A percentile compares a stretch with the other conserved stretches of the same genome.
Evolutionary conservation across 1,140 invertebrate species (phyloP).

Genomic region (Plectus sambesii): DNA sequence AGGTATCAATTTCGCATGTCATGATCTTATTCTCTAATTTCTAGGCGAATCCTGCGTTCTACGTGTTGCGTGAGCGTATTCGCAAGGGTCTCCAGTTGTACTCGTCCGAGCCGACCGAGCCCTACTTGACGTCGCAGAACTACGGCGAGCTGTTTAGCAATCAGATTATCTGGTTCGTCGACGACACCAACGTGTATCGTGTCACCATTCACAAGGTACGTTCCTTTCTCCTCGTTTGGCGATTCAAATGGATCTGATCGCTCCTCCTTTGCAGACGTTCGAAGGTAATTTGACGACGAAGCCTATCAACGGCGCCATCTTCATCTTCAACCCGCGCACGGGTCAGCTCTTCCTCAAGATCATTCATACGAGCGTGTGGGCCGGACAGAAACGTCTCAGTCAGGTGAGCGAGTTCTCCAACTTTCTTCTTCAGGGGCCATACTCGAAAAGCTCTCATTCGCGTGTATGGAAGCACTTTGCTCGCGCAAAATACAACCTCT

Average conservation of each 20-base stretch:
- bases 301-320: conserved; percentile 98
- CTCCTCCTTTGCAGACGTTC: conserved; percentile 61
- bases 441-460: background rate
- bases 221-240: background rate
- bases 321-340: conserved; percentile 98
- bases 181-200: conserved; percentile 97
- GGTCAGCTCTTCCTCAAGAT: conserved; percentile 99
- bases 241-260: conserved; percentile 6
- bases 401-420: conserved; percentile 43
- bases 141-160: conserved; percentile 98
- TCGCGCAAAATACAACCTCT: background rate
- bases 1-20: too few species aligned
- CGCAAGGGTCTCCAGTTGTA: conserved; percentile 94
- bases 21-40: too few species aligned
- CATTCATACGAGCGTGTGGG: conserved; percentile 99
- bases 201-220: conserved; percentile 90
- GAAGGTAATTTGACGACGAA: conserved; percentile 99
- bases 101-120: conserved; percentile 96
- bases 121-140: conserved; percentile 95
- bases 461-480: background rate
- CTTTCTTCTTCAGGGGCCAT: too few species aligned
- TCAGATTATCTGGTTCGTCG: conserved; percentile 97
- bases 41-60: conserved; percentile 96
- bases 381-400: conserved; percentile 63
- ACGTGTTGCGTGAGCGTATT: conserved; percentile 91